Base-by-base conservation (phyloP, 2,797 vertebrate genomes). In the Threskiornis aethiopicus region DNA sequence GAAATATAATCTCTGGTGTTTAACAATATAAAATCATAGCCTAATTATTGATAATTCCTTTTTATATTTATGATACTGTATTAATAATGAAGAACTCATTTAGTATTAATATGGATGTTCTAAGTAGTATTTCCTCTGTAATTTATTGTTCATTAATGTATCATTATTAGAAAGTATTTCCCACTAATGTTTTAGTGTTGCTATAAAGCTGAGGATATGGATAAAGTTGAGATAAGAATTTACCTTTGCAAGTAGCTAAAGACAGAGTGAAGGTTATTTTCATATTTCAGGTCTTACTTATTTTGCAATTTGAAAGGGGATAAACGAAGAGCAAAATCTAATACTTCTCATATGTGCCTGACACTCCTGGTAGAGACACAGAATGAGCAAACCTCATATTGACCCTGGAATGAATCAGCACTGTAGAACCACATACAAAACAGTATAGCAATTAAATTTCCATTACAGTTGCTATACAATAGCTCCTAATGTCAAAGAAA, bases 101-200 rank as follows among this genome's bases (percentile, higher is more conserved):
- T 96, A 85, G 91, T 95, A 86, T 97, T 97, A 96, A 97, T 95
- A 82, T 66, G 73, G 51, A 61, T 96, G 75, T 94, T 90, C 75
- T 57, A 85, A 97, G 90, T 94, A 90, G 78, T 82, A 92, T 90
- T 96, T 97, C 73, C 62, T 39, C 52, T 90, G 89, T 96, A 96
- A 97, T 98, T 97, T 96, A 95, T 96, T 83, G 84, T 96, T 97
- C 97, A 96, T 98, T 98, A 98, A 97, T 85, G 82, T 94, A 84
- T 96, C 96, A 64, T 95, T 96, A 95, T 96, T 95, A 95, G 94
- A 75, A 95, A 91, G 72, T 67, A 89, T 92, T 93, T 93, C 57
- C 81, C 61, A 93, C 59, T 97, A 94, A 96, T 90, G 58, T 81
- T 96, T 96, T 97, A 94, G 61, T 87, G 55, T 83, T 92, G 58